phyloP scores from a whole-genome alignment of 2,113 vertebrate species.

The Protomyctophum bolini region DNA sequence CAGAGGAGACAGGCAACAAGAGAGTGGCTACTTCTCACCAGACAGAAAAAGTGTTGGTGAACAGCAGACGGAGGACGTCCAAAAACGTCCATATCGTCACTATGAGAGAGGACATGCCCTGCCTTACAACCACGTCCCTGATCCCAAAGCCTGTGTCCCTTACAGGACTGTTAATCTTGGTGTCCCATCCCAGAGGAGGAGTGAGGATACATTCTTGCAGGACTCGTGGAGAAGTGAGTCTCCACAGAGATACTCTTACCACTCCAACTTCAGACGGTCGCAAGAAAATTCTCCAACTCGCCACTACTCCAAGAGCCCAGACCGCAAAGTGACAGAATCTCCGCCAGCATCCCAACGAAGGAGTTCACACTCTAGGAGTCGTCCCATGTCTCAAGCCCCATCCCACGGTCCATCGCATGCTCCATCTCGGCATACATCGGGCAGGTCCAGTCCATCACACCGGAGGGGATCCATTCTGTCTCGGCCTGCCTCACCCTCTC shows the following conservation, averaged over 20 bases:
- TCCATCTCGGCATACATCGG: constrained; percentile 70
- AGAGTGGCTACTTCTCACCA: constrained; percentile 75
- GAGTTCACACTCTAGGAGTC: constrained; percentile 65
- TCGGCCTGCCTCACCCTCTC: constrained; percentile 46
- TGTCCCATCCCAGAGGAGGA: constrained; percentile 76
- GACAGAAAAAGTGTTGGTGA: constrained; percentile 53
- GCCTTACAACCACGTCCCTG: constrained; percentile 73
- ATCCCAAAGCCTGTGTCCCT: constrained; percentile 79
- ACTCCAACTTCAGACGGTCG: constrained; percentile 80
- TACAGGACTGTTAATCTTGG: constrained; percentile 79
- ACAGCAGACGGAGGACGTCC: constrained; percentile 53
- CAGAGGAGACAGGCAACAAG: constrained; percentile 58
- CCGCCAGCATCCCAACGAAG: constrained; percentile 38
- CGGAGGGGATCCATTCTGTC: constrained; percentile 64
- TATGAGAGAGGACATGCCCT: constrained; percentile 77
- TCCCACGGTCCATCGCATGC: constrained; percentile 60
- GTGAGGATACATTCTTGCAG: constrained; percentile 56
- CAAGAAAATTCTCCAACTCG: constrained; percentile 69
- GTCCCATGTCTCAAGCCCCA: constrained; percentile 46
- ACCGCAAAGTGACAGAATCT: constrained; percentile 57
- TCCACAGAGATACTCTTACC: constrained; percentile 77
- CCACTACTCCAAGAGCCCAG: constrained; percentile 73
- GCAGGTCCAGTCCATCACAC: constrained; percentile 73
- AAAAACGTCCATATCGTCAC: constrained; percentile 48
- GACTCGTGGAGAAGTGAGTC: constrained; percentile 77